Conservation (phyloP, 1,140 invertebrate genomes). For the Drosophila murphyi region DNA sequence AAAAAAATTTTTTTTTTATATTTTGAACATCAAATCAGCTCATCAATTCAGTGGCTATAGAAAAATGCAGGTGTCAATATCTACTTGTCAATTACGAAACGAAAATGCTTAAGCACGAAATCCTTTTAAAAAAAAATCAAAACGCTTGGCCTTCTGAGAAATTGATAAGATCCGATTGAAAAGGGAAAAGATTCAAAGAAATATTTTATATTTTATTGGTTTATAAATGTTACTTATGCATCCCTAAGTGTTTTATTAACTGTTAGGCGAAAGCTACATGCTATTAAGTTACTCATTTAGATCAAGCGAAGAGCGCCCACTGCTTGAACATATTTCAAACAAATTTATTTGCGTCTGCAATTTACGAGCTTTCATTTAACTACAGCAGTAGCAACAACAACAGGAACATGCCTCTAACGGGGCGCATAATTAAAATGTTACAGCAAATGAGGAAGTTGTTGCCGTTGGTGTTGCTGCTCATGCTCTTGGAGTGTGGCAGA, state of each 20-base stretch:
- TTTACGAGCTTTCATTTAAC: slow-evolving; percentile 60
- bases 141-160: neutral
- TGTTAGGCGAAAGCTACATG: slow-evolving; percentile 31
- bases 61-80: slow-evolving; percentile 15
- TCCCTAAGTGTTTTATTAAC: slow-evolving; percentile 17
- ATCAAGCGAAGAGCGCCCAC: slow-evolving; percentile 20
- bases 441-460: slow-evolving; percentile 76
- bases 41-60: too few relatives aligned
- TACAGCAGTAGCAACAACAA: slow-evolving; percentile 7
- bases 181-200: neutral
- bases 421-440: slow-evolving; percentile 79
- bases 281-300: slow-evolving; percentile 58
- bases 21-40: neutral
- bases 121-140: neutral
- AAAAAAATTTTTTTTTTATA: too few relatives aligned
- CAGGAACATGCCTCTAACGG: slow-evolving; percentile 58
- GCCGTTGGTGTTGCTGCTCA: slow-evolving; percentile 22
- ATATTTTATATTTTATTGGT: neutral
- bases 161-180: neutral
- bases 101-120: neutral
- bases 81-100: slow-evolving; percentile 8
- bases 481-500: slow-evolving; percentile 39
- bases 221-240: too few relatives aligned
- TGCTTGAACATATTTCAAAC: slow-evolving; percentile 69
- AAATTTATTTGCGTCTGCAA: slow-evolving; percentile 81